These are phyloP conservation scores for Rhagologus leucostigma DNA, from an alignment of 2,113 vertebrate species.

Conservation along the genomic window DNA sequence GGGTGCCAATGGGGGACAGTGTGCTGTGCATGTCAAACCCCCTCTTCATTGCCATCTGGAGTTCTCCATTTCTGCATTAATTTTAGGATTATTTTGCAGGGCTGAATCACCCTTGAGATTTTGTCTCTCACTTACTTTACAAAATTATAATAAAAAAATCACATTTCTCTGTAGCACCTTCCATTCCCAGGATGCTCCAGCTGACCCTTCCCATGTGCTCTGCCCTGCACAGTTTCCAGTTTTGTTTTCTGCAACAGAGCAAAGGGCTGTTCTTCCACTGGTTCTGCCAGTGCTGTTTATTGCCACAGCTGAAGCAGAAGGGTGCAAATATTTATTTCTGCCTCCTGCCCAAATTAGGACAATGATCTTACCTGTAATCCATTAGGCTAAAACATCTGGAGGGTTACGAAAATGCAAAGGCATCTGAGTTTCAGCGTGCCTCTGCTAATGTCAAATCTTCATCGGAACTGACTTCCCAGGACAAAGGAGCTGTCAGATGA, in stretches of 20 bases:
- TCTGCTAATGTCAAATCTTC: not conserved
- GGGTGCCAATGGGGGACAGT: not conserved
- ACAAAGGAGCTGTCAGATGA: constrained; percentile 5
- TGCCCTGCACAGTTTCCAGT: not conserved
- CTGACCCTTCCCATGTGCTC: not conserved
- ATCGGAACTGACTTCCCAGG: not conserved
- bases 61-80: not conserved
- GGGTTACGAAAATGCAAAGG: not conserved
- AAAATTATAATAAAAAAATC: not conserved
- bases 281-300: not conserved
- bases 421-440: not conserved
- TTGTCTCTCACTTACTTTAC: not conserved
- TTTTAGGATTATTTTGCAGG: not conserved
- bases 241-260: not conserved
- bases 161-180: not conserved
- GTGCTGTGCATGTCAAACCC: not conserved
- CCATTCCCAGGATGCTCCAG: not conserved
- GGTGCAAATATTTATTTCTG: not conserved
- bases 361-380: not conserved
- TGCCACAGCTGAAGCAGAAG: not conserved
- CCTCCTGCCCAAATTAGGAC: not conserved
- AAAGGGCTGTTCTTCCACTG: not conserved
- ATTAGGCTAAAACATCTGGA: not conserved
- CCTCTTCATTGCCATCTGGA: not conserved
- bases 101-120: not conserved